Evolutionary conservation across 2,888 invertebrate genomes (phyloP).

Genomic region (Cremastobaeus sp.): DNA sequence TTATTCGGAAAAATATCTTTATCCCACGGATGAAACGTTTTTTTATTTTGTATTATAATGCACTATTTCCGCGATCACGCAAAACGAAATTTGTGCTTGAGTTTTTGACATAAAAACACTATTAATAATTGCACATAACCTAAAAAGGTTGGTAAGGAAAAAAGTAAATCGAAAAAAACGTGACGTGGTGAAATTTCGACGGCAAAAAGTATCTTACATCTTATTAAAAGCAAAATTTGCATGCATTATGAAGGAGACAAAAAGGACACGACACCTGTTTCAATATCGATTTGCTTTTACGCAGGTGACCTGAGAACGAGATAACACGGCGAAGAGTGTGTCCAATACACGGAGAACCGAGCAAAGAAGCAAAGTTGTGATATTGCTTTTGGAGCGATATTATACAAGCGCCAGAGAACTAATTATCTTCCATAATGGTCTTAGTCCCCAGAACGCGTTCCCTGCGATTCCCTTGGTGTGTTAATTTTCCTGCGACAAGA

Average conservation of each 20-base stretch:
- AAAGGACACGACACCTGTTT: slow-evolving; percentile 40
- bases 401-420: slow-evolving; percentile 55
- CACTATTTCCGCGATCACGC: too few relatives aligned
- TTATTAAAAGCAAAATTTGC: slow-evolving; percentile 37
- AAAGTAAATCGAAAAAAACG: not conserved
- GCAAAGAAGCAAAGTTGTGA: slow-evolving; percentile 43
- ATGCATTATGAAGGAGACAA: slow-evolving; percentile 28
- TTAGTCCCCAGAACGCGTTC: slow-evolving; percentile 55
- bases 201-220: too few relatives aligned
- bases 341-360: slow-evolving; percentile 40
- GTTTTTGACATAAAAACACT: too few relatives aligned
- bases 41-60: too few relatives aligned
- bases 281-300: slow-evolving; percentile 45
- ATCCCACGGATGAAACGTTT: too few relatives aligned
- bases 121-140: too few relatives aligned
- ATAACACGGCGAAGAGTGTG: slow-evolving; percentile 42
- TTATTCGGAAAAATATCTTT: too few relatives aligned
- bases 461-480: slow-evolving; percentile 40
- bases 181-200: too few relatives aligned
- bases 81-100: too few relatives aligned
- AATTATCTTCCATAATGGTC: slow-evolving; percentile 58
- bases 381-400: slow-evolving; percentile 57
- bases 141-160: too few relatives aligned
- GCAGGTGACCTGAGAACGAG: slow-evolving; percentile 58
- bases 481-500: slow-evolving; percentile 51